phyloP scores from a whole-genome alignment of 2,888 invertebrate species.

The Lasioglossum figueresi region DNA sequence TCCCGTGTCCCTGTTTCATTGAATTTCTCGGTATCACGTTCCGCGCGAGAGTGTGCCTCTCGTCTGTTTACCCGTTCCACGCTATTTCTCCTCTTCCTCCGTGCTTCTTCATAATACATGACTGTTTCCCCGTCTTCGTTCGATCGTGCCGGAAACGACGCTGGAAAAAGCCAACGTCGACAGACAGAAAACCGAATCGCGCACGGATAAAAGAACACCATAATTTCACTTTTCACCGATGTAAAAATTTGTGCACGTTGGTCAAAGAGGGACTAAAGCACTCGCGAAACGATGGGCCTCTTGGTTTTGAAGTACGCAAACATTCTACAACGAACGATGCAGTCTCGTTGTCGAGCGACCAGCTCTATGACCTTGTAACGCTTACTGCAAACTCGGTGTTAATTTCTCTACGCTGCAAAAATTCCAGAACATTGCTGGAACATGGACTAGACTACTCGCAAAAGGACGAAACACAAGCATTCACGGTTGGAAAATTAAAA shows the following conservation, averaged over 20 bases:
- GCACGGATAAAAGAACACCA: background rate
- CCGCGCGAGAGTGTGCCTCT: background rate
- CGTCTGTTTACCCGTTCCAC: background rate
- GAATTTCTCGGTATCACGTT: slow-evolving; percentile 53
- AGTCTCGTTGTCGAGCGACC: too few relatives aligned
- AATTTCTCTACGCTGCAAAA: background rate
- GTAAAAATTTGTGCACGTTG: background rate
- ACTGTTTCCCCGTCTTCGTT: background rate
- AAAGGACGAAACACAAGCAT: fast-evolving
- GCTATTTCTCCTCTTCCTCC: background rate
- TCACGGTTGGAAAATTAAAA: background rate
- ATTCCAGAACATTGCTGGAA: background rate
- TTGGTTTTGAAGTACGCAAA: too few relatives aligned
- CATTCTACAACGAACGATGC: too few relatives aligned
- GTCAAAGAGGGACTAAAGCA: too few relatives aligned
- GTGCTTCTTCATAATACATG: background rate
- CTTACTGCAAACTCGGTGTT: too few relatives aligned
- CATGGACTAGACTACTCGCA: fast-evolving
- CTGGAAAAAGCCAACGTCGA: background rate
- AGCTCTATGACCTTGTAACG: too few relatives aligned
- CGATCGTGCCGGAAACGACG: background rate
- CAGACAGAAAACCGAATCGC: background rate
- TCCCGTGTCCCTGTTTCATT: slow-evolving; percentile 39
- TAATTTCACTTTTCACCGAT: background rate
- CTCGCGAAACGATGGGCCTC: too few relatives aligned